Evolutionary conservation across 2,113 vertebrate genomes (phyloP), one percentile per base, ranked within the genome.

Genomic region (Antennarius striatus): DNA sequence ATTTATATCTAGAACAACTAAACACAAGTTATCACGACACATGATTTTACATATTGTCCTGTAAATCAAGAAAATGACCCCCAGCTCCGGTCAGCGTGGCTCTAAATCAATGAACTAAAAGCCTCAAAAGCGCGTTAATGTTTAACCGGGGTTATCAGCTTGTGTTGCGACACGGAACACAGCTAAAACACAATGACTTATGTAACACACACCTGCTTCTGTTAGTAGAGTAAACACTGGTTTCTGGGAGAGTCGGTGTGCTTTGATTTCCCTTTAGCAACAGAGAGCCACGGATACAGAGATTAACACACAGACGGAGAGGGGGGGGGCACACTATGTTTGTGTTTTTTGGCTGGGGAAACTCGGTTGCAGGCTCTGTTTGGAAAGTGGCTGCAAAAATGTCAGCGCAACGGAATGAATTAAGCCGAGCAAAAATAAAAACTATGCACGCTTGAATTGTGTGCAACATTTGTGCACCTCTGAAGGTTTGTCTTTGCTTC

Each of bases 141-240:
- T 82, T 90, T 84, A 81, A 84, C 87, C 13, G 0, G n/a, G 30
- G 45, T 70, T 74, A 85, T 87, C 79, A 69, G 73, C 29, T 43
- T 55, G 47, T 67, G 61, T 62, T 45, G 39, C 54, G 54, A 75
- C 67, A 72, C 48, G 32, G 30, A 75, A 60, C 65, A 61, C 47
- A 65, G 60, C 45, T 51, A 71, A 79, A 72, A 63, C 42, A 59
- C 53, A 50, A 63, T 28, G 30, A 66, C 62, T 69, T 82, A 83
- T 54, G 79, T 66, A 83, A 74, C 70, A 73, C 69, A 83, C 88
- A 88, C 80, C 83, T 81, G 80, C 77, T 73, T 66, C 85, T 86
- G 80, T 84, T 86, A 73, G 83, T 28, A 76, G 74, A 82, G 84
- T 66, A 82, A 89, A 89, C 80, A 89, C 10, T 32, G 57, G 51